A percentile compares a stretch with the other conserved stretches of the same genome.
Conservation (phyloP, 37 sponge, comb jelly and placozoan genomes). For the Cliona cf. orientalis region DNA sequence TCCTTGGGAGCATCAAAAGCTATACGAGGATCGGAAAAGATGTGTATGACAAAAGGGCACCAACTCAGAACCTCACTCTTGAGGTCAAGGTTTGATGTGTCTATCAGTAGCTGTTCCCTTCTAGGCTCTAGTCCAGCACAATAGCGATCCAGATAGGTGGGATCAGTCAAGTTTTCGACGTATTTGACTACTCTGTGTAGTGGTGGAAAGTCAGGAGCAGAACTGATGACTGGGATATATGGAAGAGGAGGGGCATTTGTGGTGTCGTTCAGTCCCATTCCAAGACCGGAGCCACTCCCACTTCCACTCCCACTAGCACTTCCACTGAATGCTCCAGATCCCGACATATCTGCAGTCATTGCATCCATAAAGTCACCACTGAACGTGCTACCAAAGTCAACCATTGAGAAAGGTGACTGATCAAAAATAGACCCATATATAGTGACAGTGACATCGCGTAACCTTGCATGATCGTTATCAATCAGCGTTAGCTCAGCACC, state of each 20-base stretch:
- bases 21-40: constrained; percentile 42
- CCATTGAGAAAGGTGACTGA: constrained; percentile 19
- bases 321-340: constrained; percentile 14
- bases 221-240: constrained; percentile 26
- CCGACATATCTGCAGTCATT: background rate
- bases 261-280: background rate
- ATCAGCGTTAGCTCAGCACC: constrained; percentile 68
- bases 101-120: constrained; percentile 70
- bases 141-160: constrained; percentile 45
- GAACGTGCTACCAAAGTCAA: constrained; percentile 19
- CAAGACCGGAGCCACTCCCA: background rate
- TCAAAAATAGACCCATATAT: constrained; percentile 62
- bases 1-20: constrained; percentile 32
- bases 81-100: constrained; percentile 59
- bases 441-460: constrained; percentile 74
- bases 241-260: no score
- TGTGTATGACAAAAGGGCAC: constrained; percentile 73
- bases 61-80: constrained; percentile 52
- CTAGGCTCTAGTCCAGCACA: constrained; percentile 54
- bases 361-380: background rate
- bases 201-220: constrained; percentile 22
- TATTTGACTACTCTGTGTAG: constrained; percentile 24
- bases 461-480: constrained; percentile 77
- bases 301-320: constrained; percentile 16
- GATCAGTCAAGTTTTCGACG: constrained; percentile 17